Conservation (phyloP, 2,797 vertebrate species). For the Echiichthys vipera region DNA sequence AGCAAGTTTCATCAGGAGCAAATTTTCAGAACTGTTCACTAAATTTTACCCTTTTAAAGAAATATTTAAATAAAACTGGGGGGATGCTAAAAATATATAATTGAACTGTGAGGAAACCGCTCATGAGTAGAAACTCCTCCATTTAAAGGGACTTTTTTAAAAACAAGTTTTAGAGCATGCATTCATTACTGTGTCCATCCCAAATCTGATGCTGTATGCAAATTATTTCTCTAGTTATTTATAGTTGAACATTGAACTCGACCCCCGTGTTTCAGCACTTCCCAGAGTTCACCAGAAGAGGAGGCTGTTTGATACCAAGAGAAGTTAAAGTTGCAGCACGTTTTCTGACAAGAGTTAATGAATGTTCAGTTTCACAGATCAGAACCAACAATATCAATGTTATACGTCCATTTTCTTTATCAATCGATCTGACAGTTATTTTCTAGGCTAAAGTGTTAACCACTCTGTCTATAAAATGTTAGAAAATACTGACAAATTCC, state of each 20-base stretch:
- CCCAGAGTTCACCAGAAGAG: slow-evolving; percentile 24
- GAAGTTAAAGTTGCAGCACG: not conserved
- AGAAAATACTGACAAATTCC: not conserved
- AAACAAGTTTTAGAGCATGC: not conserved
- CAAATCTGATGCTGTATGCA: not conserved
- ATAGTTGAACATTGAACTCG: not conserved
- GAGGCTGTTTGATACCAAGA: slow-evolving; percentile 30
- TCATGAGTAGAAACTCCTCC: not conserved
- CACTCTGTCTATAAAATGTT: not conserved
- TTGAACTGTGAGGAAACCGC: not conserved
- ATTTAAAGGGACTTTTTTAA: not conserved
- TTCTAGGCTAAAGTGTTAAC: no score
- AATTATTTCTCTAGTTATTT: not conserved
- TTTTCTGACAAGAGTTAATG: not conserved
- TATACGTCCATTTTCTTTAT: not conserved
- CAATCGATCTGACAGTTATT: not conserved
- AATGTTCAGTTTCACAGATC: not conserved
- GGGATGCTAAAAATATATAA: not conserved
- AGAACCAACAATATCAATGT: not conserved
- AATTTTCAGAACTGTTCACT: not conserved
- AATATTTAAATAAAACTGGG: not conserved
- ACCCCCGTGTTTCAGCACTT: not conserved
- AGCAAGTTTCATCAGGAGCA: not conserved
- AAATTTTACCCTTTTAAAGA: not conserved
- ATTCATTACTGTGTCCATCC: not conserved